Base-by-base conservation (phyloP, 2,113 vertebrate species). In the Burhinus oedicnemus region DNA sequence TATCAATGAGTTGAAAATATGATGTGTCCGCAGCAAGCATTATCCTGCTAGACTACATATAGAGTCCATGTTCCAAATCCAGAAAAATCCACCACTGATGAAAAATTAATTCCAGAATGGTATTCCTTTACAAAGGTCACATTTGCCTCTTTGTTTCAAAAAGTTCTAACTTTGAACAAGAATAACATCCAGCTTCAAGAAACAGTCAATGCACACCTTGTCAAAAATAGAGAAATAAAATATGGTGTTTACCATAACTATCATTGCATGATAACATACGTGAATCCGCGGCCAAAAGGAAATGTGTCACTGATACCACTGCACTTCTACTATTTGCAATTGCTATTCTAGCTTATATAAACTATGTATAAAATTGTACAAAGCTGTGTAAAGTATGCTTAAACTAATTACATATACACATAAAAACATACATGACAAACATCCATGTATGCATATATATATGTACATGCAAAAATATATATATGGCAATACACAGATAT, bases 251-350 rank as follows among this genome's bases (percentile, higher is more conserved):
- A n/a, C 13, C 11, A 22, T 54, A n/a, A 38, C 34, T 74, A 81
- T 25, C 0, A 1, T 13, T 89, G 7, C 8, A 32, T 13, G 6
- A 52, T 7, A 26, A 27, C 4, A 8, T 51, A 69, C 1, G 3
- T 44, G 6, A 47, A 75, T n/a, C n/a, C 34, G 4, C 40, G 54
- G 14, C 19, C 30, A 68, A 62, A 58, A 47, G 20, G n/a, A 51
- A 68, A 76, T 7, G 1, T 70, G 34, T 25, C 23, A 40, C 47
- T 34, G 17, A n/a, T 44, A 86, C 3, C 34, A 45, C 9, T 36
- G 6, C 9, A 82, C 1, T 38, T 30, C 47, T 70, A 54, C 1
- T 70, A 9, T 42, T 36, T 70, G 40, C 5, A 61, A 22, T 32
- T 66, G 8, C 6, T 68, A 8, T 60, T 78, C 8, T 51, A 64